Percentiles rank a stretch among this genome's conserved stretches.
phyloP scores from a whole-genome alignment of 2,797 vertebrate species.

The Dryobates pubescens region DNA sequence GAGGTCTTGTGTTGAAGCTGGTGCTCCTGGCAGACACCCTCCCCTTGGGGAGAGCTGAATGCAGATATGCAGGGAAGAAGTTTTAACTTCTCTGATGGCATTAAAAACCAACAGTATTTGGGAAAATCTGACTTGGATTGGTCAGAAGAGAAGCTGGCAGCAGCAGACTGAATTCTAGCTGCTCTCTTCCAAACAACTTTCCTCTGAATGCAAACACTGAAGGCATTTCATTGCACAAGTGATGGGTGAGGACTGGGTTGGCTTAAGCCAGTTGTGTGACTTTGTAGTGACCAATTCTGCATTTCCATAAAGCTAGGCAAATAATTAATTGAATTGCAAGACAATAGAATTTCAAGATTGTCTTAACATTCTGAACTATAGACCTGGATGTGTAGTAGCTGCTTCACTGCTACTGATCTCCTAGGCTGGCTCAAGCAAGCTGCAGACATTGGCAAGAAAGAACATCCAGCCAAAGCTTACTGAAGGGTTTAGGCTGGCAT shows the following conservation, averaged over 20 bases:
- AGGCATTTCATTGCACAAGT: background rate
- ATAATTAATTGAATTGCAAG: background rate
- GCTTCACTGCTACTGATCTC: background rate
- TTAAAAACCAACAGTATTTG: background rate
- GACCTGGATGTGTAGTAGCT: background rate
- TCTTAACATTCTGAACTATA: background rate
- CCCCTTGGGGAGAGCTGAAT: background rate
- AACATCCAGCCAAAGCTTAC: background rate
- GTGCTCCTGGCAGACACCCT: background rate
- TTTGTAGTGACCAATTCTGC: background rate
- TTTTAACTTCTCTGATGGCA: background rate
- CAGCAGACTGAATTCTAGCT: background rate
- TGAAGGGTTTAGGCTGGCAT: background rate
- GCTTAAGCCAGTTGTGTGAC: background rate
- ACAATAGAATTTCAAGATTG: background rate
- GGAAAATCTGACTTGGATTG: background rate
- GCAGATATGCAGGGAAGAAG: background rate
- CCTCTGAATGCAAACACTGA: background rate
- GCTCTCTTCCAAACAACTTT: background rate
- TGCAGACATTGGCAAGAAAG: background rate
- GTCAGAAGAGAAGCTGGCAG: background rate
- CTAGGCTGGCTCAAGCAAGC: rapidly evolving
- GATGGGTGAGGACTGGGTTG: background rate
- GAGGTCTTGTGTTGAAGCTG: background rate
- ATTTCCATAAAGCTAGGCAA: background rate